Base-by-base conservation (phyloP, 92 coral and sea anemone genomes). In the Zoanthus solanderi region DNA sequence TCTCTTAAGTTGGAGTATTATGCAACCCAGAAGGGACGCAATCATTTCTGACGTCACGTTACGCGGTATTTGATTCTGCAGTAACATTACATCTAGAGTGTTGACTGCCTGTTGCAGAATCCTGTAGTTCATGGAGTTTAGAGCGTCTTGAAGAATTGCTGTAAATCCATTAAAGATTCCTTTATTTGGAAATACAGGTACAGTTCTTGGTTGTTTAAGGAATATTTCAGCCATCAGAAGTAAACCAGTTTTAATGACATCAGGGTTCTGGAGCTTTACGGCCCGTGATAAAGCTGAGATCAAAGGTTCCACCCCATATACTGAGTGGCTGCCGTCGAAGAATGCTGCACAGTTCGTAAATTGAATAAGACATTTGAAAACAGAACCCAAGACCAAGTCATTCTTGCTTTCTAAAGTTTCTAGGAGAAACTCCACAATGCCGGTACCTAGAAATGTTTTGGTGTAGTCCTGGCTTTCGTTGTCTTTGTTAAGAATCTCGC, bases 231-330 rank as follows among this genome's bases (percentile, higher is more conserved):
- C 83, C 60, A 95, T 83, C 34, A 97, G 96, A 7, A 86, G 91
- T 15, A 95, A 75, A 66, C 96, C 98, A 83, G 93, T 95, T 46
- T 88, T 94, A 79, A 92, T 72, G 2, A 96, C 84, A 29, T 94
- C 96, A 4, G 92, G 92, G 91, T 90, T 95, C 80, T 93, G 90
- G n/a, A 88, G 75, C 61, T 88, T 90, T 0, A 90, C 13, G 57
- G 97, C 95, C 66, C 84, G 92, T 54, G 85, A 68, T 69, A 94
- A 56, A 14, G 94, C 96, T 47, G 91, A 46, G 13, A 95, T 83
- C 17, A 97, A 72, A 15, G 98, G 91, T 47, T 95, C 98, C 47
- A 95, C 88, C 0, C 99, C 99, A 90, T 95, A 97, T 10, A 95
- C 84, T 42, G 92, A 90, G 60, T 93, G 93, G 42, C 98, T 94